Conservation (phyloP, 2,888 invertebrate species). For the Seladonia tumulorum region DNA sequence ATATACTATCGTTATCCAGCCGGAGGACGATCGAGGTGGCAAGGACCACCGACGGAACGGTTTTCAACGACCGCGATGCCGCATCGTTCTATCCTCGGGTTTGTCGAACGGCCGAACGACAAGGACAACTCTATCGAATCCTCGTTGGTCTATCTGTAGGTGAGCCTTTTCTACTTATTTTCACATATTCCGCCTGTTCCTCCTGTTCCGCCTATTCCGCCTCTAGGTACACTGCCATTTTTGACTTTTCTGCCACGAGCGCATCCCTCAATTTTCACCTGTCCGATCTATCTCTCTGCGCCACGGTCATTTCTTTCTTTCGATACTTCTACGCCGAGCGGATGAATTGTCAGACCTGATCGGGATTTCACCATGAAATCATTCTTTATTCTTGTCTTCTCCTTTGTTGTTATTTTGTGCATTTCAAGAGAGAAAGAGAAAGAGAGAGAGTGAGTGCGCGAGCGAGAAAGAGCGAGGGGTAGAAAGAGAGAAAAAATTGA, state of each 20-base stretch:
- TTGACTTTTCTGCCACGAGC: conserved; percentile 40
- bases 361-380: neutral
- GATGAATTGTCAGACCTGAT: conserved; percentile 28
- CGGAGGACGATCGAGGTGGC: conserved; percentile 55
- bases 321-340: conserved; percentile 29
- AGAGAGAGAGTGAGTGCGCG: no score
- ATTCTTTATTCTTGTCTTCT: conserved; percentile 28
- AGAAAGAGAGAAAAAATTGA: neutral
- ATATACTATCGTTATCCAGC: conserved; percentile 6
- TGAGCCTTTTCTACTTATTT: conserved; percentile 21
- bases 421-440: conserved; percentile 7
- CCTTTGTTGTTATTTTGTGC: conserved; percentile 66
- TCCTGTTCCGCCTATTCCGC: neutral
- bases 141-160: conserved; percentile 60
- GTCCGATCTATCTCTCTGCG: conserved; percentile 1
- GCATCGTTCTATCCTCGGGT: conserved; percentile 54
- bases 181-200: neutral
- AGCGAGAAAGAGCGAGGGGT: no score
- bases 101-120: conserved; percentile 56
- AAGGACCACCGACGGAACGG: conserved; percentile 50
- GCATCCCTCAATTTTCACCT: conserved; percentile 36
- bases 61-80: conserved; percentile 49
- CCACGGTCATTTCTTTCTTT: neutral
- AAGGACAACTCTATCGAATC: conserved; percentile 57
- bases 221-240: neutral